Base-by-base conservation (phyloP, 2,797 vertebrate species). In the Pangasius sanitwongsei region DNA sequence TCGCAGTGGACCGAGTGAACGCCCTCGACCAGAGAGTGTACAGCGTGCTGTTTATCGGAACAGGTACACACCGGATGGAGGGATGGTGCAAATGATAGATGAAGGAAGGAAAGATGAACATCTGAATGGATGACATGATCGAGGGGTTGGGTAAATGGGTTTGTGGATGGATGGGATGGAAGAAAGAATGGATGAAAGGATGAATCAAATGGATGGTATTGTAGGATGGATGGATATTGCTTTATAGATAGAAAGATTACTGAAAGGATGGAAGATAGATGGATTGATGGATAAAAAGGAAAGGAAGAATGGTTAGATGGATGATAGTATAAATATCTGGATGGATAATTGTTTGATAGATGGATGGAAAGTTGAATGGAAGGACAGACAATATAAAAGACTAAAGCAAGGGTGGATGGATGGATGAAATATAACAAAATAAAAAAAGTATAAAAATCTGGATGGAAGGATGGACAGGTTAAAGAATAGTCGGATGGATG, bases 1-100 rank as follows among this genome's bases (percentile, higher is more conserved):
- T 99, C 74, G 98, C 96, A 1, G 98, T 98, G 34, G 97, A 99
- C 78, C 94, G 95, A 0, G 97, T 98, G 9, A 91, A 37, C 0
- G 96, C 96, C 1, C 94, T 98, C 78, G 97, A 98, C 1, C 96
- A 97, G 78, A 92, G 95, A 59, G n/a, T 94, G 2, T 99, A 98
- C 86, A 97, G 96, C 78, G 96, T 98, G 95, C 96, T 99, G 11
- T 99, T 98, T 94, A 97, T 99, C 0, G 98, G 98, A 89, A 99
- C 98, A 96, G 98, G 98, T 99, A 82, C 50, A 85, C 48, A 70
- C 15, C 5, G 3, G 23, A 3, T 16, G 69, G 50, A 80, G 5
- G 34, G 53, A 25, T 3, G 18, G 50, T 41, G 23, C 4, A 25
- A 8, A 59, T 8, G 16, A 37, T 44, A 34, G 86, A 83, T n/a